Percentiles rank a stretch among this genome's conserved stretches.
Conservation (phyloP, 2,888 invertebrate genomes). For the Melitaea athalia region DNA sequence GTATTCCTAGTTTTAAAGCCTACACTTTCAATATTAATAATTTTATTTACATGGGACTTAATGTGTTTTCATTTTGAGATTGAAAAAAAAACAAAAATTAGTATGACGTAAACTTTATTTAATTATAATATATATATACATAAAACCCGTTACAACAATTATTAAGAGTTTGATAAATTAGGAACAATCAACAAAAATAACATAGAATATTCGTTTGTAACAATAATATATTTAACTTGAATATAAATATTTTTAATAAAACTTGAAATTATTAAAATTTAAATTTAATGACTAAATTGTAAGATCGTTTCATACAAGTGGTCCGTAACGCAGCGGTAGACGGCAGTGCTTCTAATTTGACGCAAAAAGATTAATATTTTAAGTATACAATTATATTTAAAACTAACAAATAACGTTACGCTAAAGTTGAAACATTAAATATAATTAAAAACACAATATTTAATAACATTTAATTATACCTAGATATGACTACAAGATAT, state of each 20-base stretch:
- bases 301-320: slow-evolving; percentile 13
- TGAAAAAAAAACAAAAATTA: slow-evolving; percentile 17
- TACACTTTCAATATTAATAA: too few species aligned
- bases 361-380: slow-evolving; percentile 16
- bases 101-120: slow-evolving; percentile 42
- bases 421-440: slow-evolving; percentile 2
- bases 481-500: slow-evolving; percentile 77
- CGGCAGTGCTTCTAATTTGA: slow-evolving; percentile 28
- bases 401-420: not conserved
- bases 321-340: slow-evolving; percentile 25
- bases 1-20: too few species aligned
- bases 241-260: slow-evolving; percentile 1
- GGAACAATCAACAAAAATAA: slow-evolving; percentile 15
- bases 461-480: slow-evolving; percentile 46
- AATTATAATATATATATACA: slow-evolving; percentile 43
- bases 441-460: not conserved
- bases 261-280: not conserved
- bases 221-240: slow-evolving; percentile 1
- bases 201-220: slow-evolving; percentile 1
- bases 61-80: too few species aligned
- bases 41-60: too few species aligned
- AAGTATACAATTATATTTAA: slow-evolving; percentile 18
- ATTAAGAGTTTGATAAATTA: slow-evolving; percentile 34
- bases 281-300: slow-evolving; percentile 3
- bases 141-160: slow-evolving; percentile 44